These are phyloP conservation scores for Teleopsis dalmanni DNA, from an alignment of 1,140 invertebrate species.

Conservation along the genomic window DNA sequence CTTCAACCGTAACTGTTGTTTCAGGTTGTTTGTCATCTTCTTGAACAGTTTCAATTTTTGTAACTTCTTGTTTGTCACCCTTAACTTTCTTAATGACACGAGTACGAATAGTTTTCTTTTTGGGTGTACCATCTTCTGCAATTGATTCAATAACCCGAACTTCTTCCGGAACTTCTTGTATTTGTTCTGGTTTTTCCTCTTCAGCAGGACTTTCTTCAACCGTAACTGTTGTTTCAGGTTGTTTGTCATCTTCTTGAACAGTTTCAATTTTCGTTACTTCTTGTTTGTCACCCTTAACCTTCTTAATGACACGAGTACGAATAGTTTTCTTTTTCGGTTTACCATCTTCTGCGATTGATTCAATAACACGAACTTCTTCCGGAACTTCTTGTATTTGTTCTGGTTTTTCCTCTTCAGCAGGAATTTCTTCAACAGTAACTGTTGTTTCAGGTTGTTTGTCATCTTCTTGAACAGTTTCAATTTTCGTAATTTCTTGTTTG, in stretches of 20 bases:
- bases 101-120: constrained; percentile 29
- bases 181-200: not conserved
- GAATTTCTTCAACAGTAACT: constrained; percentile 17
- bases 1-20: constrained; percentile 10
- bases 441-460: constrained; percentile 25
- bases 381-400: constrained; percentile 19
- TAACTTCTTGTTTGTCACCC: constrained; percentile 25
- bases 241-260: constrained; percentile 37
- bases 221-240: constrained; percentile 27
- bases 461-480: constrained; percentile 29
- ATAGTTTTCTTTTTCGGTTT: constrained; percentile 10
- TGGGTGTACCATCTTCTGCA: constrained; percentile 18
- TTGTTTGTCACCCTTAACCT: constrained; percentile 28
- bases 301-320: constrained; percentile 25
- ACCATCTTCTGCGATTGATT: constrained; percentile 14
- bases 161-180: constrained; percentile 5
- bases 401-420: constrained; percentile 9
- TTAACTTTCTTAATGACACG: constrained; percentile 25
- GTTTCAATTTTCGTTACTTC: constrained; percentile 36
- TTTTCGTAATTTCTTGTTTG: constrained; percentile 29
- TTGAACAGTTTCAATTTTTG: constrained; percentile 22
- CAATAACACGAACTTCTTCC: constrained; percentile 17
- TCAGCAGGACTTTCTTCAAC: constrained; percentile 13
- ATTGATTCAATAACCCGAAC: constrained; percentile 1
- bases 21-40: constrained; percentile 14